Base-by-base conservation (phyloP, 2,888 invertebrate species). In the Andricus curvator region DNA sequence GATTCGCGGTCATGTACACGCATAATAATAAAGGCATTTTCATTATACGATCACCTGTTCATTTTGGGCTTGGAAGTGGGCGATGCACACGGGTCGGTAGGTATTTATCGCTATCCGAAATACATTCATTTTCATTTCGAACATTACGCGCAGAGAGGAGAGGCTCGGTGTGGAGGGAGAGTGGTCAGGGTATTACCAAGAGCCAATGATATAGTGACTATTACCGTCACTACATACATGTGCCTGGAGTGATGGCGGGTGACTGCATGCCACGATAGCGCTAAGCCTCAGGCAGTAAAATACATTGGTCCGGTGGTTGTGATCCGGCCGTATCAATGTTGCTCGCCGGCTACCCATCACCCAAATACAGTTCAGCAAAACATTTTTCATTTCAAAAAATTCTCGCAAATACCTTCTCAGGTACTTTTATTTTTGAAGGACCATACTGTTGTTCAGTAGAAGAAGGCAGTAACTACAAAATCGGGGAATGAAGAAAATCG, bases 151-250 rank as follows among this genome's bases (percentile, higher is more conserved):
- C 85, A 84, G 86, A 66, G 81, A 82, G 78, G 80, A 67, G 79
- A 62, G 78, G 65, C 60, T 37, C 81, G 78, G 80, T 79, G 81
- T 62, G 66, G 76, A 78, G 81, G 81, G 81, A 83, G 84, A 81
- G 86, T 80, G 81, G 87, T 89, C 88, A 90, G 92, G 91, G 92
- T 91, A 92, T 91, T 92, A 92, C 91, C 90, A 90, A 91, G 91
- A 92, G 92, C 92, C 92, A 92, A 92, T 92, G 92, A 92, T 92
- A 92, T 92, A 92, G 91, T 92, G 92, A 92, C 92, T 92, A 92
- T 92, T 92, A 92, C 92, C 92, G 92, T 92, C 92, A 92, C 90
- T 92, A 90, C 91, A 91, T 91, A 91, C 90, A 90, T 90, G 90
- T 88, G 89, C 88, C 87, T 89, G 90, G 92, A 92, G 91, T 92